Base-by-base conservation (phyloP, 2,797 vertebrate species). In the Simalia tracyae region DNA sequence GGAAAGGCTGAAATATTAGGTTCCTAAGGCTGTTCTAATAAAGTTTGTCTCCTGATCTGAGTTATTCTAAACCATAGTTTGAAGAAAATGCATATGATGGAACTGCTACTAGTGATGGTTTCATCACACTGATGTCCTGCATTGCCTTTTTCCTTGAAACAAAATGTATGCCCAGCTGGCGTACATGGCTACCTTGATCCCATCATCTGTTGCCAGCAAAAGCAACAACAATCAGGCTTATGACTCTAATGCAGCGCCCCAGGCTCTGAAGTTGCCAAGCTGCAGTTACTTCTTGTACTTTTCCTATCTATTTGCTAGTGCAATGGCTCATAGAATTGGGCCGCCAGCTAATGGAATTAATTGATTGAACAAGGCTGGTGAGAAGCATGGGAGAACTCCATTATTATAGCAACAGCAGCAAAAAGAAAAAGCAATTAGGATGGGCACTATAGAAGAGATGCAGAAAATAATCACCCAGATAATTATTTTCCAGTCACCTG, bases 401-500 rank as follows among this genome's bases (percentile, higher is more conserved):
- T 89, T 56, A 90, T 87, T 87, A 64, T 59, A 68, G 68, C 68
- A 42, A 42, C 31, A 42, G 36, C 36, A 81, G 72, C 36, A 46
- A 10, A 22, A 24, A 81, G 1, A 81, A 60, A 86, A 90, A 63
- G 85, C 59, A 90, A 90, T 84, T 92, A 89, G 86, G 68, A 91
- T 36, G 36, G 87, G 28, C 26, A 36, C 57, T 84, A 86, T 66
- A 59, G 42, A 91, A 64, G 14, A 87, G 31, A 60, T 7, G 64
- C 15, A 26, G 24, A 81, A 56, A 59, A 89, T 63, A 87, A 91
- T 91, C 81, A 81, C 28, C 68, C 28, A 87, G 54, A 87, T 84
- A 89, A 87, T 92, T 93, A 92, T 92, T 93, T 91, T 92, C 68
- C 68, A 90, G 56, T 68, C 91, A 90, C 93, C 88, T 84, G 84